Percentiles rank a stretch among this genome's conserved stretches.
Conservation (phyloP, 2,113 vertebrate species). For the Cottus gobio region DNA sequence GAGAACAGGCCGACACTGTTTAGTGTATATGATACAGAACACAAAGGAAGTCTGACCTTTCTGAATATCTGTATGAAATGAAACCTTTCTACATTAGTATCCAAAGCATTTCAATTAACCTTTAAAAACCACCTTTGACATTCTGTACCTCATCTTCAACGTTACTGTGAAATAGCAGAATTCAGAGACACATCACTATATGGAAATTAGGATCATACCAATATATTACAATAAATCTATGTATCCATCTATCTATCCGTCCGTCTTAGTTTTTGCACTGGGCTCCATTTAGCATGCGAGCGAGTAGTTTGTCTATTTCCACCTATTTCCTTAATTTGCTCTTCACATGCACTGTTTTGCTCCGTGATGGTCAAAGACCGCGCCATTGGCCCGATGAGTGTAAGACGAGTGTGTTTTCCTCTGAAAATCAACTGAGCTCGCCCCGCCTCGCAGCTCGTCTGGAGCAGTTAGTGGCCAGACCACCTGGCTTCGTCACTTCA, state of each 20-base stretch:
- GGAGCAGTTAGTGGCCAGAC: conserved; percentile 62
- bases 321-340: conserved; percentile 14
- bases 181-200: conserved; percentile 8
- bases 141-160: conserved; percentile 42
- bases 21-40: conserved; percentile 14
- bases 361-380: conserved; percentile 30
- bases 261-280: neutral
- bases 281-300: neutral
- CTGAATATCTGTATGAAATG: conserved; percentile 54
- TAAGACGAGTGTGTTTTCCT: conserved; percentile 56
- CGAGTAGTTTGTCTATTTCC: neutral
- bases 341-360: conserved; percentile 2
- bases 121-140: conserved; percentile 68
- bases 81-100: conserved; percentile 38
- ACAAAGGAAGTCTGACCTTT: conserved; percentile 59
- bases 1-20: neutral
- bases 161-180: conserved; percentile 50
- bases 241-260: neutral
- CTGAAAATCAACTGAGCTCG: conserved; percentile 45
- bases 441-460: conserved; percentile 37
- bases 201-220: conserved; percentile 31
- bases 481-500: conserved; percentile 69
- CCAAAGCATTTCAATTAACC: conserved; percentile 65
- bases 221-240: neutral
- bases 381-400: conserved; percentile 25